A percentile compares a stretch with the other conserved stretches of the same genome.
phyloP scores from a whole-genome alignment of 2,113 vertebrate species.

The Sclerurus mexicanus region DNA sequence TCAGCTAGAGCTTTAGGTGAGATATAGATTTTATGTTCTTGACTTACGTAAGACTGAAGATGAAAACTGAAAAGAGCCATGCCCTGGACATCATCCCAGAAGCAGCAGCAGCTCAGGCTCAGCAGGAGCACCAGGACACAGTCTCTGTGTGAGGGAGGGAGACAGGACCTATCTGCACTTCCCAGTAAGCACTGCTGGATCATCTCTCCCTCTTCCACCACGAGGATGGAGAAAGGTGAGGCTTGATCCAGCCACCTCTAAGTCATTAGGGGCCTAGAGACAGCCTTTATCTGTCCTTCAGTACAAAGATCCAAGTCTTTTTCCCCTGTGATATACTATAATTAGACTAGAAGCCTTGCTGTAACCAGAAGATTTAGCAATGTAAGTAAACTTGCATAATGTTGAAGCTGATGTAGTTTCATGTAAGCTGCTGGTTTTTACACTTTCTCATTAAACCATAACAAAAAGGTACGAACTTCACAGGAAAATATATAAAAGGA shows the following conservation, averaged over 20 bases:
- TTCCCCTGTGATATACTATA: background rate
- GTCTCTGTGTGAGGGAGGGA: background rate
- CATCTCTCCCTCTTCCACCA: background rate
- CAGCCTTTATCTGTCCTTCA: background rate
- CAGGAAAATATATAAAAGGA: background rate
- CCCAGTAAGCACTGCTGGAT: background rate
- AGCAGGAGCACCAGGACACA: background rate
- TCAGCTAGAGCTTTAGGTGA: background rate
- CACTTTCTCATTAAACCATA: background rate
- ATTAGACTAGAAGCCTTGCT: background rate
- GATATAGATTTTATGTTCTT: background rate
- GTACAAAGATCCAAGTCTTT: background rate
- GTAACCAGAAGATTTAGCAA: background rate
- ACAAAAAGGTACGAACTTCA: background rate
- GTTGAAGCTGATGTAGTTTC: background rate
- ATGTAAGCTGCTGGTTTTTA: background rate
- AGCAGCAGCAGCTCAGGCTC: background rate
- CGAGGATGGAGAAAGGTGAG: background rate
- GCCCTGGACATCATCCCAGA: background rate
- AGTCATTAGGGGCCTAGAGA: background rate
- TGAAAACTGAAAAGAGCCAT: background rate
- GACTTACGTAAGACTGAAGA: background rate
- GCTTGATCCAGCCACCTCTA: background rate
- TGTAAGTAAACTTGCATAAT: background rate
- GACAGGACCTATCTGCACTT: fast-evolving